These are phyloP conservation scores for Ceratotherium simum DNA, from an alignment of 2,113 vertebrate genomes.

Conservation along the genomic window DNA sequence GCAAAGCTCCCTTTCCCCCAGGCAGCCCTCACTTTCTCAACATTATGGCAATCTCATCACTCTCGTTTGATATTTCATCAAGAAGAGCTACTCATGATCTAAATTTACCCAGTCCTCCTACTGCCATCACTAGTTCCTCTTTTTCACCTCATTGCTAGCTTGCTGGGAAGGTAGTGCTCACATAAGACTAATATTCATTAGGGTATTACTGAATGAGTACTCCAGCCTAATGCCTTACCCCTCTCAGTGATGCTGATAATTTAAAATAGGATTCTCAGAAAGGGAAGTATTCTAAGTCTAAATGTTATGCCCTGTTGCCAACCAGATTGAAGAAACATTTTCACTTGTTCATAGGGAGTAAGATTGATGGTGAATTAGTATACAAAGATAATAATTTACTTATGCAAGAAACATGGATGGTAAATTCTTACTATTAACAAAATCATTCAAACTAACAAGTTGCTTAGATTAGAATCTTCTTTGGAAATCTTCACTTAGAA, in stretches of 20 bases:
- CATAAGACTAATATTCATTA: background rate
- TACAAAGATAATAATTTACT: background rate
- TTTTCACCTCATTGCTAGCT: background rate
- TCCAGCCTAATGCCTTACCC: background rate
- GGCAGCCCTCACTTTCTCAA: background rate
- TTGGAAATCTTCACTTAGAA: constrained; percentile 32
- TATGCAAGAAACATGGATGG: background rate
- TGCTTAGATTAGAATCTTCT: background rate
- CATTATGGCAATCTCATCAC: background rate
- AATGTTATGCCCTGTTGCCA: background rate
- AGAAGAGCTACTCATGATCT: background rate
- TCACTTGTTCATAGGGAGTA: constrained; percentile 12
- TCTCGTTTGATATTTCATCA: constrained; percentile 25
- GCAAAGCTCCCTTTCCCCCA: background rate
- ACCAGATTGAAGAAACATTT: background rate
- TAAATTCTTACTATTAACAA: constrained; percentile 14
- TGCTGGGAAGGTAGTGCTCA: background rate
- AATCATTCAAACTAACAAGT: background rate
- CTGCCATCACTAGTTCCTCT: background rate
- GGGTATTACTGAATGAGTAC: background rate
- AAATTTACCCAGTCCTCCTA: background rate
- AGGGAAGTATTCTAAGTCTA: background rate
- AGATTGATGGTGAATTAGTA: background rate
- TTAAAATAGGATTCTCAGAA: background rate
- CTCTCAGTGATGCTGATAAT: background rate